phyloP scores from a whole-genome alignment of 2,888 invertebrate genomes.

The Octodonta nipae region DNA sequence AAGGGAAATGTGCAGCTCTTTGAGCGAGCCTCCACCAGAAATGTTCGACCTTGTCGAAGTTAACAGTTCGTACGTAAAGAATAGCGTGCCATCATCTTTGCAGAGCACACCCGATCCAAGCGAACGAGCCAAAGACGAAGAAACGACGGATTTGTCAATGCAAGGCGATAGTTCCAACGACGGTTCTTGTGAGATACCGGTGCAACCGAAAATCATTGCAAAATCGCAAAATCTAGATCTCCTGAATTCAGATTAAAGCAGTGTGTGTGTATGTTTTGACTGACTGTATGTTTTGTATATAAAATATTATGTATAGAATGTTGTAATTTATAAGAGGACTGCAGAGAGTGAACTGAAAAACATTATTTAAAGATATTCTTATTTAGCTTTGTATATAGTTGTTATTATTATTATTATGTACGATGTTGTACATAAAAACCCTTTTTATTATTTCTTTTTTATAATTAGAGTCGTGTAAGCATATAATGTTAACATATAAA shows the following conservation, averaged over 20 bases:
- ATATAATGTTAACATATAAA: too few species aligned
- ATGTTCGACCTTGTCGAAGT: conserved; percentile 30
- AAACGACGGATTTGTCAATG: conserved; percentile 12
- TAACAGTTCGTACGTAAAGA: conserved; percentile 7
- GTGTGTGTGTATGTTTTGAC: too few species aligned
- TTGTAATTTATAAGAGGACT: too few species aligned
- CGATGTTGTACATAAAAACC: too few species aligned
- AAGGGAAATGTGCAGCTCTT: conserved; percentile 33
- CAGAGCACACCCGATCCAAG: conserved; percentile 15
- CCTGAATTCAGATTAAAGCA: conserved; percentile 5
- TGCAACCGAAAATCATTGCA: conserved; percentile 31
- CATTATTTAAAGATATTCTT: too few species aligned
- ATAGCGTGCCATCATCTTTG: conserved; percentile 9
- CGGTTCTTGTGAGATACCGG: conserved; percentile 32
- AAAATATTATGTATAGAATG: too few species aligned
- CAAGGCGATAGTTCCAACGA: conserved; percentile 24
- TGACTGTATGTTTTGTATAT: too few species aligned
- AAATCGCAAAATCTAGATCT: conserved; percentile 11
- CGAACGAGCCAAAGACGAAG: conserved; percentile 9
- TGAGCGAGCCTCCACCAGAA: conserved; percentile 35
- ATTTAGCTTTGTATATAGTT: too few species aligned
- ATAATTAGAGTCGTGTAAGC: too few species aligned
- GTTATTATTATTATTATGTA: too few species aligned
- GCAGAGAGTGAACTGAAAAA: too few species aligned
- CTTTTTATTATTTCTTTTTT: too few species aligned